Base-by-base conservation (phyloP, 1,140 invertebrate genomes). In the Tyrophagus putrescentiae region DNA sequence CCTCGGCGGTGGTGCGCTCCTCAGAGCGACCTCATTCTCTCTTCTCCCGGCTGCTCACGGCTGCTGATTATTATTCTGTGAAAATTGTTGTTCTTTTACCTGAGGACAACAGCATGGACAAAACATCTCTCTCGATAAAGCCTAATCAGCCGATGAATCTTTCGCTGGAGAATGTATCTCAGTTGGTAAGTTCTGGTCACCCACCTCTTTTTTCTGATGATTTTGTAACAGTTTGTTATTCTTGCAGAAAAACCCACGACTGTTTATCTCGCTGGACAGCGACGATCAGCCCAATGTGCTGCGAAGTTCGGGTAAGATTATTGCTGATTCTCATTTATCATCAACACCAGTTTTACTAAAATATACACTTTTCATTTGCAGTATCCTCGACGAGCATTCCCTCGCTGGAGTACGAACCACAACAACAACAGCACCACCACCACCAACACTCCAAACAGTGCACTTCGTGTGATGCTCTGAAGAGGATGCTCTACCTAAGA, bases 181-280 rank as follows among this genome's bases (percentile, higher is more conserved):
- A 54, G 21, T 13, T 54, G 7, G 52, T 54, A 27, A 27, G 52
- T 53, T 53, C 11, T 4, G 32, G 5, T 31, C 39, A 27, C 3
- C 39, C 39, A 23, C 39, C 5, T 53, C 4, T 7, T 28, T 31
- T 7, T 11, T 54, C 13, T 54, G 28, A 50, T 23, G 11, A 18
- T 9, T 31, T 16, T 21, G n/a, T 3, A n/a, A 54, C 18, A 3
- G 32, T 4, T 54, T 54, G n/a, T 4, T 2, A 21, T 54, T 54
- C n/a, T 54, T 54, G 3, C 21, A 54, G 52, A 54, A 54, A 27
- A 54, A 54, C 39, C 52, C 52, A 54, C 25, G 52, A 27, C 52
- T 54, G 16, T 54, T 25, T 31, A 54, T 54, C n/a, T 11, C 13
- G 3, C 25, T 54, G 11, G 52, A 54, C 18, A 27, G 25, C 11